These are phyloP conservation scores for Ianthella basta DNA, from an alignment of 37 sponge, comb jelly and placozoan species.

Conservation along the genomic window DNA sequence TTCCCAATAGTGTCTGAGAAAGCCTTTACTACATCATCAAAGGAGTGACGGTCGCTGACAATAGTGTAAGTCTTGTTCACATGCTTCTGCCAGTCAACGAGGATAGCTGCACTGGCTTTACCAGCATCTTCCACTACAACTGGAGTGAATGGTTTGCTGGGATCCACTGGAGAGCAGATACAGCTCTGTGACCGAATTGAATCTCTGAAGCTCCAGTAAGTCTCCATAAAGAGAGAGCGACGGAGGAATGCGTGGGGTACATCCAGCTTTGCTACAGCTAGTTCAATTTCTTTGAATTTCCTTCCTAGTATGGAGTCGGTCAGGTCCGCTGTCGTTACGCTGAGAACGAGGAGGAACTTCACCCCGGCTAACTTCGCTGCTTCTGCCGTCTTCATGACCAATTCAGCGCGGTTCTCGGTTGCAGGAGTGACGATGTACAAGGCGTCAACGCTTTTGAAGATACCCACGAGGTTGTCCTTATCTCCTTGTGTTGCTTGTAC, in stretches of 20 bases:
- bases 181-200: slow-evolving; percentile 8
- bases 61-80: slow-evolving; percentile 47
- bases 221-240: slow-evolving; percentile 43
- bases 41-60: slow-evolving; percentile 46
- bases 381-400: slow-evolving; percentile 41
- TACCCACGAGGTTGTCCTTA: slow-evolving; percentile 25
- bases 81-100: slow-evolving; percentile 41
- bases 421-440: slow-evolving; percentile 50
- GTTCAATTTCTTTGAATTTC: slow-evolving; percentile 34
- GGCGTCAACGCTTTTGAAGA: slow-evolving; percentile 47
- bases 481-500: slow-evolving; percentile 55
- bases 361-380: slow-evolving; percentile 56
- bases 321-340: slow-evolving; percentile 9
- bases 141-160: slow-evolving; percentile 28
- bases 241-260: slow-evolving; percentile 51
- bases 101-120: slow-evolving; percentile 46
- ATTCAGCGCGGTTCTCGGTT: slow-evolving; percentile 30
- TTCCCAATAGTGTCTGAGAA: slow-evolving; percentile 30
- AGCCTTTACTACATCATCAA: slow-evolving; percentile 15
- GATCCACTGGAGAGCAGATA: slow-evolving; percentile 50
- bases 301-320: slow-evolving; percentile 34
- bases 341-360: slow-evolving; percentile 37
- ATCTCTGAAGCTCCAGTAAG: background rate
- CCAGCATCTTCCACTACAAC: slow-evolving; percentile 55
- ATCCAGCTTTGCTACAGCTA: slow-evolving; percentile 14